Base-by-base conservation (phyloP, 1,140 invertebrate species). In the Trigoniulus corallinus region DNA sequence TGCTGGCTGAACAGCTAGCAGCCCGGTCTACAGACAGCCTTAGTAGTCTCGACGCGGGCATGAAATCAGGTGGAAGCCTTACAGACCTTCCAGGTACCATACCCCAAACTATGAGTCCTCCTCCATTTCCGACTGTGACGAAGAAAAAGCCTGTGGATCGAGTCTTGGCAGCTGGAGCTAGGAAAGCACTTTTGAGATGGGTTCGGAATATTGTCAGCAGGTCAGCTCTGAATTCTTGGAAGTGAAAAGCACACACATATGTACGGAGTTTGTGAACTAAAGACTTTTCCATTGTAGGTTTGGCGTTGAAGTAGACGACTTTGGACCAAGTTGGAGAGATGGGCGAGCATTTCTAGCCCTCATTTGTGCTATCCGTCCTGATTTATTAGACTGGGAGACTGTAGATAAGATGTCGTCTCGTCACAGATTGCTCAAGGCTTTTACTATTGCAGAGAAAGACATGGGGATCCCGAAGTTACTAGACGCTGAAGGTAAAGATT, bases 311-410 rank as follows among this genome's bases (percentile, higher is more conserved):
- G 82, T 98, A 2, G 82, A 77, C 66, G 91, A 98, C 70, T 98
- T 98, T 69, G 93, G 93, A 25, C 78, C 82, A 55, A 91, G 88
- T 64, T 99, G 95, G 95, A 75, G 92, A 58, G 93, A 98, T 68
- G 95, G 95, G 52, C 76, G 88, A 58, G 93, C 93, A 15, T 98
- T 98, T 72, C 74, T 96, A 24, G 91, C 89, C 1, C 82, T 99
- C 46, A 88, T 98, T 46, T 88, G 97, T 68, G 82, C 86, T 15
- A 94, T 98, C 58, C 85, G 87, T 62, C 88, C 88, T 22, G 88
- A 92, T 63, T 67, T 97, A 44, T 82, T 98, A 24, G 92, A 92
- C 65, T 62, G 74, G 88, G 61, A 73, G 59, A 24, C 53, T 13
- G 53, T 66, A 1, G 43, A 53, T 13, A 41, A 55, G 26, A 62